Conservation (phyloP, 2,113 vertebrate species). For the Ochotona curzoniae region DNA sequence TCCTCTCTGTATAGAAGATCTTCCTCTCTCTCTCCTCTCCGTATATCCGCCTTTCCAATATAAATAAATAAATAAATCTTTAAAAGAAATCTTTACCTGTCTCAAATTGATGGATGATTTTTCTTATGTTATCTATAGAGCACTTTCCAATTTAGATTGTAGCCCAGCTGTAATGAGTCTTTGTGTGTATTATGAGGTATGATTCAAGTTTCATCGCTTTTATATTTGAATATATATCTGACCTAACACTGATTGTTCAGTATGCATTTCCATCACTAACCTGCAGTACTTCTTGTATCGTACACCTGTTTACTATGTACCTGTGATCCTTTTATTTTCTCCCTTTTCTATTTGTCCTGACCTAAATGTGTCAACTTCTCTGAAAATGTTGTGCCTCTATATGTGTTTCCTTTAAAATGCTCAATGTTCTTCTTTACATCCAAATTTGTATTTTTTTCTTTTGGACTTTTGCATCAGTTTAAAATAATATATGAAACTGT, state of each 20-base stretch:
- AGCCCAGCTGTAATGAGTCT: not conserved
- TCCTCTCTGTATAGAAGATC: no score
- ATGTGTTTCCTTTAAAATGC: not conserved
- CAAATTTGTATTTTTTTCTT: not conserved
- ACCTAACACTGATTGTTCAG: not conserved
- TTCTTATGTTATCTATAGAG: not conserved
- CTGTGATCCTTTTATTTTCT: not conserved
- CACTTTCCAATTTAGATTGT: constrained; percentile 45
- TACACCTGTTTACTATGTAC: not conserved
- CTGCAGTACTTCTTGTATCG: not conserved
- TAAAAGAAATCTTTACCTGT: constrained; percentile 22
- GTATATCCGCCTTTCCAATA: no score
- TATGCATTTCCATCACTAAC: not conserved
- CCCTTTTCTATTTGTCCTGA: not conserved
- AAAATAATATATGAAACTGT: constrained; percentile 2
- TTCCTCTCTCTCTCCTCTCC: no score
- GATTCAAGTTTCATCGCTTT: not conserved
- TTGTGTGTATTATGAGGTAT: constrained; percentile 7
- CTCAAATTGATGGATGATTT: not conserved
- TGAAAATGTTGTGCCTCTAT: not conserved
- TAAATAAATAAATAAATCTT: no score
- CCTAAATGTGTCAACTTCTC: not conserved
- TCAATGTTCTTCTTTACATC: not conserved
- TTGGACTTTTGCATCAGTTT: not conserved
- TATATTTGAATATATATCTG: constrained; percentile 30